phyloP scores from a whole-genome alignment of 1,140 invertebrate genomes.

The Scaptomyza pallida region DNA sequence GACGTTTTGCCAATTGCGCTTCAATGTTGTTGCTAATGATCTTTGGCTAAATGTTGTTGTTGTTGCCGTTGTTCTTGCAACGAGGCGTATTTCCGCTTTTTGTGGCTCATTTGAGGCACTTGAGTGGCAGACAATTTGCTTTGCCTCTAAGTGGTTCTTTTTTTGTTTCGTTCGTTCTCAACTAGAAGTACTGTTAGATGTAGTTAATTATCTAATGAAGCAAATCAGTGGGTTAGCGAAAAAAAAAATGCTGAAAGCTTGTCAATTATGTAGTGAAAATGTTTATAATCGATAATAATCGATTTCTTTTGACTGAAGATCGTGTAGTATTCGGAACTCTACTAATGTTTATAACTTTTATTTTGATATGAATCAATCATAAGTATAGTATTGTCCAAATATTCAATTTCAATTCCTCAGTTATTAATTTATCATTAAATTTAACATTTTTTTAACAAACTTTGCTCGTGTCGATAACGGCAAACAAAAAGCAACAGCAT shows the following conservation, averaged over 20 bases:
- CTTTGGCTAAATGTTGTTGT: constrained; percentile 25
- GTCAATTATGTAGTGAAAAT: too few species aligned
- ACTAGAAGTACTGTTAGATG: neutral
- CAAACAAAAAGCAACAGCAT: neutral
- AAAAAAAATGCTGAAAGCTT: neutral
- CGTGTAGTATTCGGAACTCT: too few species aligned
- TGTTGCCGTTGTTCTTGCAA: constrained; percentile 20
- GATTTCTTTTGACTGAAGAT: too few species aligned
- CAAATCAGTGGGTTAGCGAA: neutral
- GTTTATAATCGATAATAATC: too few species aligned
- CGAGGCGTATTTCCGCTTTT: constrained; percentile 46
- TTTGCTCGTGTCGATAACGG: constrained; percentile 28
- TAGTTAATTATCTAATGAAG: neutral
- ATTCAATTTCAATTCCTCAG: neutral
- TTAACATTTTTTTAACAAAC: constrained; percentile 2
- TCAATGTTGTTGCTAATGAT: constrained; percentile 44
- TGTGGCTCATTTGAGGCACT: constrained; percentile 66
- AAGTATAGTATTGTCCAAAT: too few species aligned
- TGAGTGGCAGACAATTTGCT: constrained; percentile 28
- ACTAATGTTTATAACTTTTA: too few species aligned
- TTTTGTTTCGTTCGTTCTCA: too few species aligned
- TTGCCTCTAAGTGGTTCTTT: neutral
- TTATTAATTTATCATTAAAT: neutral
- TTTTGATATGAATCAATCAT: too few species aligned
- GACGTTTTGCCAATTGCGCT: constrained; percentile 57